Percentiles rank a stretch among this genome's conserved stretches.
phyloP scores from a whole-genome alignment of 1,140 invertebrate genomes.

The Heliconius melpomene region DNA sequence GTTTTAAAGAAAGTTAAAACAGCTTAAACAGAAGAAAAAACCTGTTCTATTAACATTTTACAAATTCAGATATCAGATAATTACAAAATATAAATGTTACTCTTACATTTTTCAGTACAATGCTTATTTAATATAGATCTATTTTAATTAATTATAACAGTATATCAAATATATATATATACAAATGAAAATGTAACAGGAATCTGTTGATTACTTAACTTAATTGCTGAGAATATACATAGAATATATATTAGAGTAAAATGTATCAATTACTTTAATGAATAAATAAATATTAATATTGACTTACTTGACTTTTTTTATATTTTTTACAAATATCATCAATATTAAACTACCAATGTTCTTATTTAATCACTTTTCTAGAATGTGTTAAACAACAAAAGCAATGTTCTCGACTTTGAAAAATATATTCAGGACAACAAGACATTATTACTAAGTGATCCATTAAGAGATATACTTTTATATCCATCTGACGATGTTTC shows the following conservation, averaged over 20 bases:
- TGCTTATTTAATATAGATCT: background rate
- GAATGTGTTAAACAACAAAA: constrained; percentile 69
- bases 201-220: no score
- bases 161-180: background rate
- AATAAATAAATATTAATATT: no score
- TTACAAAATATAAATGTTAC: background rate
- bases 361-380: constrained; percentile 47
- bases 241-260: background rate
- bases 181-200: no score
- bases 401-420: constrained; percentile 91
- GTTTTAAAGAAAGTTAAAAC: constrained; percentile 13
- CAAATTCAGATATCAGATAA: background rate
- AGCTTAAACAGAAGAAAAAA: constrained; percentile 9
- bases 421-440: constrained; percentile 94
- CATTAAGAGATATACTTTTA: constrained; percentile 85
- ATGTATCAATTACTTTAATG: background rate
- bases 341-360: background rate
- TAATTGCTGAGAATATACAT: no score
- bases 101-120: no score
- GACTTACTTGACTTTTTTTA: no score
- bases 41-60: constrained; percentile 8
- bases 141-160: background rate
- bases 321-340: background rate
- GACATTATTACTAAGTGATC: constrained; percentile 95
- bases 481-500: constrained; percentile 87